A percentile compares a stretch with the other conserved stretches of the same genome.
Evolutionary conservation across 2,113 vertebrate species (phyloP).

Genomic region (Atrichornis clamosus): DNA sequence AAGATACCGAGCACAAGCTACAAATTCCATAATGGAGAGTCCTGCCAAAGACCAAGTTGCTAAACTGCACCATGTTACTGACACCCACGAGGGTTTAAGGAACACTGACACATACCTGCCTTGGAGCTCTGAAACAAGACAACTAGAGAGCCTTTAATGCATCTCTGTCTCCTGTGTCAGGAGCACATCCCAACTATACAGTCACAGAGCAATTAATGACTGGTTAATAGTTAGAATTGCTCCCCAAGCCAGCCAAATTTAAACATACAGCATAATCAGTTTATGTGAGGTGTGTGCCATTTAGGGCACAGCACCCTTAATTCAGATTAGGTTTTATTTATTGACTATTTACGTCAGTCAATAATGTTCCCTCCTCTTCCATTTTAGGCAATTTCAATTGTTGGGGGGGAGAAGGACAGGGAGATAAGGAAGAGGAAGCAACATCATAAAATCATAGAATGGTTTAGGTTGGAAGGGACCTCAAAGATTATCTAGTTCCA

Average conservation of each 20-base stretch:
- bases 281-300: neutral
- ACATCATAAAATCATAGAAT: neutral
- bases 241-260: neutral
- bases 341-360: neutral
- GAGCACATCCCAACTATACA: neutral
- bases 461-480: neutral
- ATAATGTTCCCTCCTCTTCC: neutral
- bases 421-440: neutral
- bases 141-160: neutral
- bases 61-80: neutral
- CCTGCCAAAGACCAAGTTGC: neutral
- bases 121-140: neutral
- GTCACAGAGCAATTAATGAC: neutral
- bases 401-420: accelerated
- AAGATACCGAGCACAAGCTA: neutral
- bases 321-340: neutral
- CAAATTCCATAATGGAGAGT: neutral
- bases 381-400: neutral
- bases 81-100: neutral
- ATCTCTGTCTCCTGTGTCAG: neutral
- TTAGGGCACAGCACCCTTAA: neutral
- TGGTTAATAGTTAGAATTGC: neutral
- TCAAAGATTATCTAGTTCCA: neutral
- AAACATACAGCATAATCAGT: neutral
- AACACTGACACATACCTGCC: neutral